Conservation (phyloP, 1,140 invertebrate species). For the Prorops nasuta region DNA sequence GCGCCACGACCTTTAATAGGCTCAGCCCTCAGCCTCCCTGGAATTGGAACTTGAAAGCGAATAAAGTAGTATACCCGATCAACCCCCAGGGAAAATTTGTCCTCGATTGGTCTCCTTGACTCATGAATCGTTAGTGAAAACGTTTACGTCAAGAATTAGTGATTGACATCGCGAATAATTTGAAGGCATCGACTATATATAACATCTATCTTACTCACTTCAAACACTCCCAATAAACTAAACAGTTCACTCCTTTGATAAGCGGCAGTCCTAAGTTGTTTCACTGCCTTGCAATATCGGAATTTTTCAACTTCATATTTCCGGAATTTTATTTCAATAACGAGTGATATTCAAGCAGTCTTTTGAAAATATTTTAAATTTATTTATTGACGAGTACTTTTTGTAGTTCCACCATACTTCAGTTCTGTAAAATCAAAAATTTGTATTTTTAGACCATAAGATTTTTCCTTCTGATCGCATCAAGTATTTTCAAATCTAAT, state of each 20-base stretch:
- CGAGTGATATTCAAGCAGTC: too few species aligned
- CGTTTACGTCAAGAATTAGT: not conserved
- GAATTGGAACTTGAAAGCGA: too few species aligned
- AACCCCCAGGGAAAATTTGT: constrained; percentile 16
- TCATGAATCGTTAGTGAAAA: not conserved
- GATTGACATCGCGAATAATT: not conserved
- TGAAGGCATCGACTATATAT: not conserved
- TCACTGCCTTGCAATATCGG: too few species aligned
- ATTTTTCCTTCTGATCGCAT: not conserved
- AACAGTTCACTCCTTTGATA: not conserved
- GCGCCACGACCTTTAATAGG: constrained; percentile 36
- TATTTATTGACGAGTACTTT: not conserved
- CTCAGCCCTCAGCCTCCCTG: constrained; percentile 34
- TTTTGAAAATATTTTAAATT: not conserved
- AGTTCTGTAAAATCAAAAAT: not conserved
- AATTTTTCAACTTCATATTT: too few species aligned
- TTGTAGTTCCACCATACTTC: not conserved
- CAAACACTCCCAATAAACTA: not conserved
- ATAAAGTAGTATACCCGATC: constrained; percentile 17
- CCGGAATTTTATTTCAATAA: too few species aligned
- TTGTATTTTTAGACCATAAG: not conserved
- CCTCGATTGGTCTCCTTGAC: constrained; percentile 7
- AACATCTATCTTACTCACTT: not conserved
- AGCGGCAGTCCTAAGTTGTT: too few species aligned
- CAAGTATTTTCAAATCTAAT: not conserved